Percentiles rank a stretch among this genome's conserved stretches.
These are phyloP conservation scores for Pogona vitticeps DNA, from an alignment of 2,113 vertebrate species.

Conservation along the genomic window DNA sequence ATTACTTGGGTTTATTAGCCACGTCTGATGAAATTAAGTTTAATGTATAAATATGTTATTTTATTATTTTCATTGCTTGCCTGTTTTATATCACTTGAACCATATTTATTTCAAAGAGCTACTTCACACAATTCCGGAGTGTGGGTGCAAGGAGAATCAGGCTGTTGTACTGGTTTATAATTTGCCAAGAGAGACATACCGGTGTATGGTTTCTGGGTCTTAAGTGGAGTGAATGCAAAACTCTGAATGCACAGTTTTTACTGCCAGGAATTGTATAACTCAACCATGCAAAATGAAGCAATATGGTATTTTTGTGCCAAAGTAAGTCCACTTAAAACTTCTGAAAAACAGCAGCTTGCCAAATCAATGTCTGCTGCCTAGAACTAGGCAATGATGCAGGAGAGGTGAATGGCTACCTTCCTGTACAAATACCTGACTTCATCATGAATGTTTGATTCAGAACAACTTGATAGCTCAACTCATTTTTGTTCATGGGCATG, in stretches of 20 bases:
- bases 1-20: conserved; percentile 51
- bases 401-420: conserved; percentile 61
- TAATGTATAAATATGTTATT: conserved; percentile 35
- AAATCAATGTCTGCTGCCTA: conserved; percentile 51
- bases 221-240: conserved; percentile 47
- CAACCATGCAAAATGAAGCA: conserved; percentile 65
- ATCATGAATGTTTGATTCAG: conserved; percentile 48
- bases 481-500: conserved; percentile 12
- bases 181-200: conserved; percentile 48
- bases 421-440: conserved; percentile 67
- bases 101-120: conserved; percentile 10
- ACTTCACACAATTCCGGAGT: conserved; percentile 17
- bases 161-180: neutral
- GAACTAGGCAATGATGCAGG: conserved; percentile 44
- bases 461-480: conserved; percentile 37
- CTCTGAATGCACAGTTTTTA: conserved; percentile 29
- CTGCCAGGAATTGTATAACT: conserved; percentile 56
- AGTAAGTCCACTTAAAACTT: conserved; percentile 61
- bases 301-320: conserved; percentile 57
- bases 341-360: conserved; percentile 59
- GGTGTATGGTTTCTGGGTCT: conserved; percentile 43
- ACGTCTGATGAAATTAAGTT: conserved; percentile 32
- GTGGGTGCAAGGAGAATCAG: conserved; percentile 34
- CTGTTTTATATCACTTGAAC: conserved; percentile 27
- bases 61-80: neutral